Conservation (phyloP, 2,888 invertebrate species). For the Drosophila tripunctata region DNA sequence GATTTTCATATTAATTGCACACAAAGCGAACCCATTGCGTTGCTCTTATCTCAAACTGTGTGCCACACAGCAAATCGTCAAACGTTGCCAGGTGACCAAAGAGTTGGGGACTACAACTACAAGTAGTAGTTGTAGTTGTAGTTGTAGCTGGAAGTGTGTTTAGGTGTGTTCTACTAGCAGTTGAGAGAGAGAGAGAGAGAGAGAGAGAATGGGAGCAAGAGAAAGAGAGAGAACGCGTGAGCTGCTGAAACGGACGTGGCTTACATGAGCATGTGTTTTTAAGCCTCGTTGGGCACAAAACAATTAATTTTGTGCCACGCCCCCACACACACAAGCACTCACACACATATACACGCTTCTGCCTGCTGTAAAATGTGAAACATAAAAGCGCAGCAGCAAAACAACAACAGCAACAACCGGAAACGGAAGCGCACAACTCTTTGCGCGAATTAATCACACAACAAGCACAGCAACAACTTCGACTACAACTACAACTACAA, state of each 20-base stretch:
- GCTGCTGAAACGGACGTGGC: conserved; percentile 74
- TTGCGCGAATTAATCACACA: conserved; percentile 81
- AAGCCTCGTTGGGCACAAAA: conserved; percentile 81
- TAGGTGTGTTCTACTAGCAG: too few relatives aligned
- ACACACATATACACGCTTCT: conserved; percentile 54
- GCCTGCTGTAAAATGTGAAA: conserved; percentile 78
- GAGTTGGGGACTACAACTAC: conserved; percentile 7
- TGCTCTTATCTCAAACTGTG: conserved; percentile 75
- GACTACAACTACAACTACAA: conserved; percentile 32
- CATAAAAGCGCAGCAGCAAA: conserved; percentile 63
- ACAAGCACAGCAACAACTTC: conserved; percentile 42
- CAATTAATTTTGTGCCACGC: conserved; percentile 79
- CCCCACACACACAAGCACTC: conserved; percentile 41
- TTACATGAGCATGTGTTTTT: conserved; percentile 80
- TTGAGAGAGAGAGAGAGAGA: not conserved
- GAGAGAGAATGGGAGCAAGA: conserved; percentile 1
- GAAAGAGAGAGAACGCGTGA: conserved; percentile 23
- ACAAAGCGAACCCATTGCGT: conserved; percentile 66
- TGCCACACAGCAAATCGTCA: conserved; percentile 67
- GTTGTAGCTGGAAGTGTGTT: not conserved
- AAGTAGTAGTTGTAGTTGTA: conserved; percentile 4
- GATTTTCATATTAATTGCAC: conserved; percentile 80
- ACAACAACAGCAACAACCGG: conserved; percentile 54
- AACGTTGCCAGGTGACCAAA: conserved; percentile 57
- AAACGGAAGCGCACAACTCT: conserved; percentile 80